Evolutionary conservation across 2,797 vertebrate genomes (phyloP).

Genomic region (Otus scops): DNA sequence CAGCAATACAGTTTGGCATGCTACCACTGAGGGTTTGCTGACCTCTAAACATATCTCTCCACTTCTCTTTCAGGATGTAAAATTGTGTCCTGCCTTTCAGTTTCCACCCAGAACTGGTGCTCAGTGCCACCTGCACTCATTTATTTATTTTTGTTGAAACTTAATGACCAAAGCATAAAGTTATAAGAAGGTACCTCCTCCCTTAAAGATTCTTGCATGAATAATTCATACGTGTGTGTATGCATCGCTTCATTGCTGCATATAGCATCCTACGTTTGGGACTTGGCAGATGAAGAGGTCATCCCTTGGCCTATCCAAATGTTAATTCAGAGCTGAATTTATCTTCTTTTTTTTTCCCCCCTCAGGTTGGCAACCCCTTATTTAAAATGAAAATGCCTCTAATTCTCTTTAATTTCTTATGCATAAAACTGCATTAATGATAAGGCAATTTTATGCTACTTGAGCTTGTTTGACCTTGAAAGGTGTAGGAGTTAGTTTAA

Average conservation of each 20-base stretch:
- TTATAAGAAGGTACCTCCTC: background rate
- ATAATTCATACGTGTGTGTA: background rate
- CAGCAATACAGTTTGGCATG: background rate
- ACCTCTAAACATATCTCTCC: rapidly evolving
- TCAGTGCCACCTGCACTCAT: background rate
- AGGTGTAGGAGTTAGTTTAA: background rate
- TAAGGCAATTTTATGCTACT: background rate
- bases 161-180: background rate
- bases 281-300: background rate
- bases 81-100: background rate
- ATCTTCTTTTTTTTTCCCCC: background rate
- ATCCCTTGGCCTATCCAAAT: background rate
- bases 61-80: background rate
- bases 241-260: background rate
- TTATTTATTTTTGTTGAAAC: background rate
- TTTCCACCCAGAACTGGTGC: background rate
- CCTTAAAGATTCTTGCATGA: background rate
- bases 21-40: no score
- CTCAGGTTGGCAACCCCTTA: background rate
- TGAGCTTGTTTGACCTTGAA: background rate
- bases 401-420: background rate
- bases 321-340: background rate
- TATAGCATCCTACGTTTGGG: background rate
- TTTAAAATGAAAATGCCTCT: background rate
- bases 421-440: background rate